These are phyloP conservation scores for Cyrtonyx montezumae DNA, from an alignment of 2,113 vertebrate genomes.

Conservation along the genomic window DNA sequence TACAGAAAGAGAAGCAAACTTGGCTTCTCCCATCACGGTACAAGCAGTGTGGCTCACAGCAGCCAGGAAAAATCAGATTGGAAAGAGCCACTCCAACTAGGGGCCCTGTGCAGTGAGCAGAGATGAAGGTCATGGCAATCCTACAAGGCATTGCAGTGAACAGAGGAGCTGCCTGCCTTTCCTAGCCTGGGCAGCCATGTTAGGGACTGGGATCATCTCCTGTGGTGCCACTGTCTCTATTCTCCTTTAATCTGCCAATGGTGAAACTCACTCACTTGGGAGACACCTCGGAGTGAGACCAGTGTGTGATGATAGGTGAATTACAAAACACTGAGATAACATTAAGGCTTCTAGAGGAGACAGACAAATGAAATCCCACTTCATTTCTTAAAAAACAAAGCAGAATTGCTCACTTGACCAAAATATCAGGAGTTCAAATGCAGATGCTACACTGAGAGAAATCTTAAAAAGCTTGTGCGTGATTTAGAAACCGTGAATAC, in stretches of 20 bases:
- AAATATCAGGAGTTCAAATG: background rate
- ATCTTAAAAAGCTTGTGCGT: background rate
- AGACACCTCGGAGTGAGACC: background rate
- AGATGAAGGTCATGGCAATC: background rate
- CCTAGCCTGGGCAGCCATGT: background rate
- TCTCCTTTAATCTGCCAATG: background rate
- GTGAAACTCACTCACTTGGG: background rate
- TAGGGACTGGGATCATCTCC: background rate
- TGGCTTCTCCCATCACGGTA: background rate
- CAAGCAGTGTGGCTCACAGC: background rate
- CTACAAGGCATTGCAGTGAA: fast-evolving
- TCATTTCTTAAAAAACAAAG: background rate
- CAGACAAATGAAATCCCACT: background rate
- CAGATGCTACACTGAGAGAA: background rate
- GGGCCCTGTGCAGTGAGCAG: background rate
- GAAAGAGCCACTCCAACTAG: background rate
- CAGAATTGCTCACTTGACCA: background rate
- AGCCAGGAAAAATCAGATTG: background rate
- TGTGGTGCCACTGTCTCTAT: fast-evolving
- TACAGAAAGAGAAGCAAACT: background rate
- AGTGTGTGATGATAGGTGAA: background rate
- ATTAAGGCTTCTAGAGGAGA: background rate
- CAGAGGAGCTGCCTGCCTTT: background rate
- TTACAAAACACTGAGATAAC: background rate
- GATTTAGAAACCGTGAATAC: background rate